Percentiles rank a stretch among this genome's conserved stretches.
Conservation (phyloP, 92 coral and sea anemone species). For the Plumapathes pennacea region DNA sequence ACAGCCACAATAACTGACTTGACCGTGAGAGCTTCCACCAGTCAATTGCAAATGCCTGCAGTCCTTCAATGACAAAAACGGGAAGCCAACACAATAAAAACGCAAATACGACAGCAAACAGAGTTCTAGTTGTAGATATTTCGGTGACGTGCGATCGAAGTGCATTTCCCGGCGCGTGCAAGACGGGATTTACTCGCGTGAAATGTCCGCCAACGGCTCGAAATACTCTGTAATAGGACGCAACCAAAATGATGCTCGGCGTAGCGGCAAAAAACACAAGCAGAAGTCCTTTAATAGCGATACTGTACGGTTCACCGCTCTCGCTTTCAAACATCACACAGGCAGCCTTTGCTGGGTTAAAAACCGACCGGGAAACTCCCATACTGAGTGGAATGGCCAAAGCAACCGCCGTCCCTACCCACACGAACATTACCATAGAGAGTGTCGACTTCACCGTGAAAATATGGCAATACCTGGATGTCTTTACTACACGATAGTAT, state of each 20-base stretch:
- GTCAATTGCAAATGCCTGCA: constrained; percentile 40
- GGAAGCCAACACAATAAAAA: constrained; percentile 69
- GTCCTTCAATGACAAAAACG: constrained; percentile 43
- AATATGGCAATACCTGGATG: constrained; percentile 26
- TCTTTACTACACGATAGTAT: constrained; percentile 50
- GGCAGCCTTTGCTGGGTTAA: constrained; percentile 66
- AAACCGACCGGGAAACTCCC: constrained; percentile 23
- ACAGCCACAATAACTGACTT: constrained; percentile 58
- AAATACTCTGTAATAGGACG: constrained; percentile 50
- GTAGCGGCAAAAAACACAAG: constrained; percentile 37
- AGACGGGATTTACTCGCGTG: constrained; percentile 38
- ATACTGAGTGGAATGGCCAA: constrained; percentile 26
- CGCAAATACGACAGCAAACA: constrained; percentile 50
- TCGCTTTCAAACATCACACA: constrained; percentile 53
- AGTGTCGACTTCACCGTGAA: constrained; percentile 52
- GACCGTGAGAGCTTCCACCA: constrained; percentile 65
- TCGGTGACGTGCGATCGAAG: constrained; percentile 20
- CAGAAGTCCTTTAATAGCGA: constrained; percentile 32
- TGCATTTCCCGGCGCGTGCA: background rate
- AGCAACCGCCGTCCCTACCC: constrained; percentile 42
- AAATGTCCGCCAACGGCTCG: constrained; percentile 54
- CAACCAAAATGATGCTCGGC: constrained; percentile 33
- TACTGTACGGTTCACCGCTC: constrained; percentile 11
- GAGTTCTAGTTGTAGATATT: constrained; percentile 45
- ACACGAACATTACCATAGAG: constrained; percentile 17